Base-by-base conservation (phyloP, 2,888 invertebrate genomes). In the Linnaemya tessellans region DNA sequence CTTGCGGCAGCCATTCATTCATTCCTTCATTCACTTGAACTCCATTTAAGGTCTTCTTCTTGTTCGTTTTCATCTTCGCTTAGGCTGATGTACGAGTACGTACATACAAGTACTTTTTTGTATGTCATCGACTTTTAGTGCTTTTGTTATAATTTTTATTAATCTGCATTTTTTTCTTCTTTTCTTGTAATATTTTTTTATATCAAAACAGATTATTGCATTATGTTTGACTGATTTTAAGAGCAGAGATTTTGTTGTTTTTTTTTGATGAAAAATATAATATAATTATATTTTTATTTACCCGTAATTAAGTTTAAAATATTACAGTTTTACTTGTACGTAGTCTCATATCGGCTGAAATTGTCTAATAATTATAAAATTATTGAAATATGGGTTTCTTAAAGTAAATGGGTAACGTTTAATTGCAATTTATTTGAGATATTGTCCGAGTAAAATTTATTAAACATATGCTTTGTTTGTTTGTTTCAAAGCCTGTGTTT, bases 51-150 rank as follows among this genome's bases (percentile, higher is more conserved):
- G 65, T 64, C 79, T 62, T 54, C 49, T 54, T 64, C 79, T 62
- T 54, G 41, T 54, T 65, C 35, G 20, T 15, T 43, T 46, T 73
- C 46, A n/a, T 65, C 22, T 49, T 65, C 3, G 30, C n/a, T 67
- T 35, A 10, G 25, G 13, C 20, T 73, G 65, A 46, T 56, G 18
- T 73, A 62, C 13, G 30, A 30, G 30, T 30, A 30, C 30, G 30
- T 30, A 30, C 30, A 30, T 13, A 22, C 51, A 74, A 51, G 74
- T 60, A 67, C 58, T 73, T 67, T 65, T 62, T 49, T 41, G 41
- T 73, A 65, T 82, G 82, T 77, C 82, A 83, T 78, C 77, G 77
- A 71, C 77, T 78, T 71, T 78, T 73, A 22, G 22, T 64, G 56
- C 71, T 54, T 65, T 70, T 71, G 22, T 64, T 64, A 35, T 56